These are phyloP conservation scores for Didymodactylos carnosus DNA, from an alignment of 2,888 invertebrate species.

Conservation along the genomic window DNA sequence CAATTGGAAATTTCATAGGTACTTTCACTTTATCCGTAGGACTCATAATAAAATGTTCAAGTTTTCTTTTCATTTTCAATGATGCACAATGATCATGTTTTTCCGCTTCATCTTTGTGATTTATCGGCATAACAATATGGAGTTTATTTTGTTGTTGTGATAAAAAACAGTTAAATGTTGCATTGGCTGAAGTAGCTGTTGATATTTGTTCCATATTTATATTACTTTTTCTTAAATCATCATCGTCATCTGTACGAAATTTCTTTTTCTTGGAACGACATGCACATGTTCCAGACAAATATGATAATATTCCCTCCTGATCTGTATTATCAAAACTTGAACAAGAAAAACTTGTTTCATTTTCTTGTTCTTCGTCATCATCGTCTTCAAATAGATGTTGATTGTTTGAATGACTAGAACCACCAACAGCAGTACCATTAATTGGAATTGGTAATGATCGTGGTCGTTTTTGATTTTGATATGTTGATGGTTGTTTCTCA, in stretches of 20 bases:
- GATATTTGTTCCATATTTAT: no score
- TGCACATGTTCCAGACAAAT: no score
- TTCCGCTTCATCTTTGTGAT: not conserved
- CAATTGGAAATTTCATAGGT: not conserved
- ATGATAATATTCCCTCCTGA: no score
- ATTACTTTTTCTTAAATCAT: not conserved
- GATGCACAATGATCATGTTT: not conserved
- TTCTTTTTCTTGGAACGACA: not conserved
- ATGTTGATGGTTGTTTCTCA: not conserved
- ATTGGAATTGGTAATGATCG: not conserved
- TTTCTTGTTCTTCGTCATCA: not conserved
- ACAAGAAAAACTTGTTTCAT: not conserved
- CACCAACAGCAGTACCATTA: not conserved
- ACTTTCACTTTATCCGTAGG: not conserved
- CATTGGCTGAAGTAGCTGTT: not conserved
- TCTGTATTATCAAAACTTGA: no score
- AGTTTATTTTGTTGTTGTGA: not conserved
- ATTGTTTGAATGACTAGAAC: not conserved
- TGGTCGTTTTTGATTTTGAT: not conserved
- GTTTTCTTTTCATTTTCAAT: not conserved
- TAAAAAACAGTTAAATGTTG: not conserved
- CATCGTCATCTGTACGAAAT: not conserved
- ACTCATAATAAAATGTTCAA: not conserved
- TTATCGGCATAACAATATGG: not conserved
- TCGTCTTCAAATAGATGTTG: not conserved